phyloP scores from a whole-genome alignment of 2,797 vertebrate species.

The Crenichthys baileyi region DNA sequence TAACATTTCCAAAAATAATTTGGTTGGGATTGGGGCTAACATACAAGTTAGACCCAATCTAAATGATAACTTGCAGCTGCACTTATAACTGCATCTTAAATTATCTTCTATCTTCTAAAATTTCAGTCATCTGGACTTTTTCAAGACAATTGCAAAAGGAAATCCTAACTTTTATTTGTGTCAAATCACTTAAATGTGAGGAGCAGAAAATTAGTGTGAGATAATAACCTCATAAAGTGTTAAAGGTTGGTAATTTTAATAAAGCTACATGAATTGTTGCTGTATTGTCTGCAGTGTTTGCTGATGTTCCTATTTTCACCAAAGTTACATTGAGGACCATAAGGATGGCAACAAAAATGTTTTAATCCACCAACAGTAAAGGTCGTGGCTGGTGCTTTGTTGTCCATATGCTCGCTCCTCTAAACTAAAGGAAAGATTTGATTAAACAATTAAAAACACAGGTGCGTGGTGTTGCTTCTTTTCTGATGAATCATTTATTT shows the following conservation, averaged over 20 bases:
- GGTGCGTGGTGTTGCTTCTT: neutral
- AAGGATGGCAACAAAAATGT: neutral
- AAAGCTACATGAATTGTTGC: neutral
- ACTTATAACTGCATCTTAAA: neutral
- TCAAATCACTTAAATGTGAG: neutral
- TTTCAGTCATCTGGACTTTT: neutral
- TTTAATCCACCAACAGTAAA: neutral
- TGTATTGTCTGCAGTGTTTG: too few relatives aligned
- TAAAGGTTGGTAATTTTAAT: neutral
- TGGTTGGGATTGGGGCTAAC: too few relatives aligned
- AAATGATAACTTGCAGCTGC: neutral
- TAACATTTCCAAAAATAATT: too few relatives aligned
- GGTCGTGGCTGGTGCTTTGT: neutral
- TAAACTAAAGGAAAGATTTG: too few relatives aligned
- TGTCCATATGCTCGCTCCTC: neutral
- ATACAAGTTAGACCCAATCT: neutral
- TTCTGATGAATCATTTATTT: neutral
- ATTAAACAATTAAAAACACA: neutral
- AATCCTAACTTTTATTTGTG: neutral
- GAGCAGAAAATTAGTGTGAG: neutral
- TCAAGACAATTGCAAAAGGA: neutral
- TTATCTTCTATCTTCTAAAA: neutral
- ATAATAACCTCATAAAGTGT: neutral
- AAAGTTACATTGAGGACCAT: too few relatives aligned
- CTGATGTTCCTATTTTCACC: too few relatives aligned